Evolutionary conservation across 2,888 invertebrate species (phyloP), one percentile per base, ranked within the genome.

Genomic region (Cybosia mesomella): DNA sequence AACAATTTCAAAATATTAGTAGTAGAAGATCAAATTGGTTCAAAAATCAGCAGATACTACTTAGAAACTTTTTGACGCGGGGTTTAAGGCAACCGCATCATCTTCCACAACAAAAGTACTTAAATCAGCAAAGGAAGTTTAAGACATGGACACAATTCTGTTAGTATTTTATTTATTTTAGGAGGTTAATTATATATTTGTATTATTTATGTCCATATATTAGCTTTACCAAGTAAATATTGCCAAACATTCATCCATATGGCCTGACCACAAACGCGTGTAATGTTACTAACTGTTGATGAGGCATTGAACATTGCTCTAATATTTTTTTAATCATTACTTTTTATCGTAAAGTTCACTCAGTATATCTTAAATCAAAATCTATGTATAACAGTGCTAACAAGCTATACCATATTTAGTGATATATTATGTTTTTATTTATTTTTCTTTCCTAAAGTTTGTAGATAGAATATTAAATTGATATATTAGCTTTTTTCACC

Each of bases 101-200:
- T 10, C 0, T 28, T 43, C n/a, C 1, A 11, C 43, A 61, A 11
- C 28, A 43, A 24, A 61, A 49, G 5, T 43, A 24, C 28, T 11
- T 28, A 18, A 7, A 36, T 22, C 60, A 43, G 0, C 43, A 24
- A n/a, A 61, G 24, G 11, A 61, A 61, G 49, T 18, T 28, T n/a
- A 61, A 61, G 43, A 61, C 43, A 18, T 61, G 60, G 43, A 24
- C 43, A 28, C 49, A 28, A 11, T 61, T 61, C 60, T 61, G 60
- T 61, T 28, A 61, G 60, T 61, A 61, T 18, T 60, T 43, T n/a
- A 5, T 11, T 13, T 15, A 28, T 5, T 61, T 43, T 24, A 13
- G 2, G 4, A 7, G 8, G 8, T 34, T 28, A 28, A 58, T n/a
- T 54, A 54, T 15, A 39, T 10, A 8, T 34, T 15, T 3, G 15